A percentile compares a stretch with the other conserved stretches of the same genome.
These are phyloP conservation scores for Tetanocera ferruginea DNA, from an alignment of 2,888 invertebrate genomes.

Conservation along the genomic window DNA sequence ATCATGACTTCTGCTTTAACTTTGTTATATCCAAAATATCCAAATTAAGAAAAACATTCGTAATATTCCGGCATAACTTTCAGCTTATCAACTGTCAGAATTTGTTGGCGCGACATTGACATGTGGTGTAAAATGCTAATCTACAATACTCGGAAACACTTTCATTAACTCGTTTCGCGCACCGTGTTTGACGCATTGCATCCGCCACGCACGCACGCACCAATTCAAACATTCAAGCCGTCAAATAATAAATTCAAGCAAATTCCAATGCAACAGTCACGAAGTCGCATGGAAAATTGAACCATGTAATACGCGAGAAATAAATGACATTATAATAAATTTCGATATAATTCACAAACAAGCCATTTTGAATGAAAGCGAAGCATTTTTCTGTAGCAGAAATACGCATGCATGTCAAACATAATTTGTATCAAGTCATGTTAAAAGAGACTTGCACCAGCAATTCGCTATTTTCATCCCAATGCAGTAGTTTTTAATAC, in stretches of 20 bases:
- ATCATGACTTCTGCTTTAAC: too few relatives aligned
- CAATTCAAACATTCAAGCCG: neutral
- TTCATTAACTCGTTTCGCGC: neutral
- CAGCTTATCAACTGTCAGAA: slow-evolving; percentile 17
- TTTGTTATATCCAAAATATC: neutral
- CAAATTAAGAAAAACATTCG: neutral
- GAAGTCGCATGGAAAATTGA: slow-evolving; percentile 5
- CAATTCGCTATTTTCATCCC: too few relatives aligned
- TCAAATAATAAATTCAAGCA: neutral
- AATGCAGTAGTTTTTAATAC: too few relatives aligned
- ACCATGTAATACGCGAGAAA: too few relatives aligned
- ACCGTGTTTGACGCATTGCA: neutral
- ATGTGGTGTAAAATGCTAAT: neutral
- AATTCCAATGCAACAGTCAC: slow-evolving; percentile 1
- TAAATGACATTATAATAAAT: neutral
- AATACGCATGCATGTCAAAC: neutral
- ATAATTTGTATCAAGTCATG: too few relatives aligned
- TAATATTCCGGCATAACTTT: neutral
- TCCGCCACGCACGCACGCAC: neutral
- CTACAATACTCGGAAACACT: neutral
- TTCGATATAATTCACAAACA: neutral
- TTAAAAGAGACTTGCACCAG: too few relatives aligned
- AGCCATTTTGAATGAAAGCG: neutral
- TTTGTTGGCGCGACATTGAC: neutral
- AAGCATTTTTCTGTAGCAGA: neutral